Evolutionary conservation across 2,113 vertebrate species (phyloP), one percentile per base, ranked within the genome.

Genomic region (Alectura lathami): DNA sequence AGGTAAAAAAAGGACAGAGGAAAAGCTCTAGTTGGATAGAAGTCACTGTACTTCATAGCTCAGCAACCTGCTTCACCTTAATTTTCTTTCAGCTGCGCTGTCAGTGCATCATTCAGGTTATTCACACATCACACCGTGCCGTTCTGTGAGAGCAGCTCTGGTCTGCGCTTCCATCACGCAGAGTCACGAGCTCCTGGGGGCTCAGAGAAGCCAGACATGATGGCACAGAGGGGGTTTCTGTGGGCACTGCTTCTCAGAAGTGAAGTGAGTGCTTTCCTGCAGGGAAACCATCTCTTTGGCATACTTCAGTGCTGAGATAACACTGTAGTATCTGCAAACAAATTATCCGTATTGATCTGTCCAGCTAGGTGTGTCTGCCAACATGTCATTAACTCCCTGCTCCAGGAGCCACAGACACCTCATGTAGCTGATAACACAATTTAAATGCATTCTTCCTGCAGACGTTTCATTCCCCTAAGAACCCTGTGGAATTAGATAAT

Each of bases 321-420:
- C n/a, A 51, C 43, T 15, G 48, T 27, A 40, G 47, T 74, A 27
- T 50, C 77, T 60, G 87, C 81, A 93, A 89, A 96, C 87, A 89
- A 93, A 87, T 87, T 16, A 30, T 43, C 81, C 64, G 17, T 43
- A 93, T 89, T 66, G 91, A 95, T 89, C 62, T 68, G 53, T 43
- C 74, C 16, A 2, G 8, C 26, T 40, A 82, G 89, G 75, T 69
- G 78, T 42, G 82, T 88, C 82, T 66, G 74, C 66, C 89, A 91
- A 83, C 43, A n/a, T 32, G 66, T 64, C 94, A 89, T 94, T 79
- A 76, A 62, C 84, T 87, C 81, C 47, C 70, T 45, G 87, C 81
- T 27, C 9, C 2, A 40, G 83, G 56, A 57, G 22, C 22, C 32
- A 30, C 42, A 84, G 42, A 48, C 36, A 67, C 36, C 51, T 22